These are phyloP conservation scores for Drosophila incognita DNA, from an alignment of 2,888 invertebrate genomes.

Conservation along the genomic window DNA sequence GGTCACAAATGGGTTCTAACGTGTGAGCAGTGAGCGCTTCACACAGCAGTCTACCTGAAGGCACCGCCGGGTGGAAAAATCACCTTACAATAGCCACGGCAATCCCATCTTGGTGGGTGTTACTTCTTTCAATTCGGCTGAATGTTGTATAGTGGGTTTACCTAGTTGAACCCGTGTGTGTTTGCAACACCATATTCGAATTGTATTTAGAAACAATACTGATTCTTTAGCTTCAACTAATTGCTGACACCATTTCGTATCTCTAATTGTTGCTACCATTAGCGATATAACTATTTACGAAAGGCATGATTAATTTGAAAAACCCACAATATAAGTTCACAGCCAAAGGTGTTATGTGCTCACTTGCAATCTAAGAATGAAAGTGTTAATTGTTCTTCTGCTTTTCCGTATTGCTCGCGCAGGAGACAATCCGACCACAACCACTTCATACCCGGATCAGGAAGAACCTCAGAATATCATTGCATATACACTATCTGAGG, in stretches of 20 bases:
- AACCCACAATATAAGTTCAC: neutral
- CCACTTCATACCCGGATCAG: neutral
- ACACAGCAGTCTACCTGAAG: slow-evolving; percentile 32
- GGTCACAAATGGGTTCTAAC: slow-evolving; percentile 41
- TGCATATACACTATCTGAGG: slow-evolving; percentile 50
- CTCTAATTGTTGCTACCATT: neutral
- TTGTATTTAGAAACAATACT: neutral
- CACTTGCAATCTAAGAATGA: slow-evolving; percentile 22
- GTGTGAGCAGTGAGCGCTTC: slow-evolving; percentile 41
- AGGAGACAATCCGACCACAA: neutral
- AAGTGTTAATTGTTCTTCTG: slow-evolving; percentile 17
- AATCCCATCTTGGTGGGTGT: slow-evolving; percentile 62
- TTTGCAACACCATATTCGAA: neutral
- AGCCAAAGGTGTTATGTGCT: neutral
- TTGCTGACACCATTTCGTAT: neutral
- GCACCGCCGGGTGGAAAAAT: slow-evolving; percentile 47
- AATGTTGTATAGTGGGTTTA: slow-evolving; percentile 47
- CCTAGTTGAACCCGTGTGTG: slow-evolving; percentile 61
- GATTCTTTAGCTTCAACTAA: neutral
- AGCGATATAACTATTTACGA: neutral
- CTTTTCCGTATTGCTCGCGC: slow-evolving; percentile 4
- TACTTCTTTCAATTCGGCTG: slow-evolving; percentile 46
- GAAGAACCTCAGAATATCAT: slow-evolving; percentile 34
- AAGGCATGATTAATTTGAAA: neutral
- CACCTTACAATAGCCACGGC: slow-evolving; percentile 68